Evolutionary conservation across 2,888 invertebrate species (phyloP), one percentile per base, ranked within the genome.

Genomic region (Synergus japonicus): DNA sequence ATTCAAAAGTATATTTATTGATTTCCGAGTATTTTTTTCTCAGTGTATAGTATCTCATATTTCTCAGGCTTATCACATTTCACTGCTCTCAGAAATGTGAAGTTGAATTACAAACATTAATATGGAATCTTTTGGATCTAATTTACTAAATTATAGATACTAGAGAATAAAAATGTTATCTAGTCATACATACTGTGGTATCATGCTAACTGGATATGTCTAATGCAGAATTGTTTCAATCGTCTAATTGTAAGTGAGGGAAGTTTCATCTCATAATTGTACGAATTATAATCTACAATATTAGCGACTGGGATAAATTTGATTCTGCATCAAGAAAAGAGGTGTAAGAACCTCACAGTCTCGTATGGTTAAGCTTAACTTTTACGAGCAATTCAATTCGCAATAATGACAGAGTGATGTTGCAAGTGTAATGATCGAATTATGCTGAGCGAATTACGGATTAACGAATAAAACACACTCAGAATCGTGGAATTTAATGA

Each of bases 401-500:
- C 37, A 49, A 54, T 73, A 63, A 63, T 29, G 63, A 63, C 10
- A 63, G 29, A 63, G 63, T 22, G 63, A 13, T 4, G 63, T 63
- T 63, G 63, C 63, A 13, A 63, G 12, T 63, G 12, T 63, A 63
- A 63, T 63, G 22, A 22, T 60, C 18, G 13, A 63, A 63, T 63
- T 63, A 63, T 29, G 13, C 13, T 49, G 54, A 49, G 73, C 18
- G n/a, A 73, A 73, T 73, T 58, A 58, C 12, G 18, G 41, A 73
- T 73, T 58, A 58, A 41, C 0, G 41, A 41, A 73, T 58, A 58
- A 73, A 58, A 49, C 15, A 54, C 10, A 54, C 12, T 73, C n/a
- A 18, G n/a, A 83, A 83, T 82, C 76, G 82, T 41, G 54, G 54
- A 73, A 73, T 37, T 49, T 78, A 76, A 76, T 79, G 81, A 81